These are phyloP conservation scores for Cotesia vestalis DNA, from an alignment of 1,140 invertebrate species.

Conservation along the genomic window DNA sequence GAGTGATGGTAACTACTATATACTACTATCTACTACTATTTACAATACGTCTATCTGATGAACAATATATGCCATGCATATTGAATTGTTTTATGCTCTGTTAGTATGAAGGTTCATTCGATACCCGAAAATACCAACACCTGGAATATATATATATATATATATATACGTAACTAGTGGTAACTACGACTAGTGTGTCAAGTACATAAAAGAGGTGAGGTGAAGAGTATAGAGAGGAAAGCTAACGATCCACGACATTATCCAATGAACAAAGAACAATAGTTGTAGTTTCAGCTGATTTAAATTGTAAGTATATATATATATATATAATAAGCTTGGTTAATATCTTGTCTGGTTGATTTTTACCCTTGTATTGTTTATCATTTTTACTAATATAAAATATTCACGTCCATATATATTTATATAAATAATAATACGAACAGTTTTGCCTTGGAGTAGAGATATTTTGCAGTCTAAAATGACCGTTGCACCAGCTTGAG, in stretches of 20 bases:
- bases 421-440: constrained; percentile 70
- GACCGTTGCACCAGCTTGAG: constrained; percentile 81
- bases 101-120: constrained; percentile 41
- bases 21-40: background rate
- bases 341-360: too few species aligned
- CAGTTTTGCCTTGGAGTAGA: constrained; percentile 85
- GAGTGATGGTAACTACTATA: background rate
- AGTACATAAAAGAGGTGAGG: too few species aligned
- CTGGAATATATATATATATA: constrained; percentile 36
- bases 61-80: background rate
- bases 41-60: background rate
- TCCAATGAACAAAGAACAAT: constrained; percentile 34
- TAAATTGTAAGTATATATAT: too few species aligned
- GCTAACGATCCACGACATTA: constrained; percentile 8
- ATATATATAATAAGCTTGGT: too few species aligned
- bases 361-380: too few species aligned
- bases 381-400: too few species aligned
- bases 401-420: too few species aligned
- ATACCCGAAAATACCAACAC: constrained; percentile 40
- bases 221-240: background rate
- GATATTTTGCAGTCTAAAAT: constrained; percentile 85
- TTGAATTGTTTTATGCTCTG: background rate
- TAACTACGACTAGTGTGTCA: too few species aligned
- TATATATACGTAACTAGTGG: too few species aligned
- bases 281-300: background rate